Conservation (phyloP, 2,888 invertebrate species). For the Andrena flavipes region DNA sequence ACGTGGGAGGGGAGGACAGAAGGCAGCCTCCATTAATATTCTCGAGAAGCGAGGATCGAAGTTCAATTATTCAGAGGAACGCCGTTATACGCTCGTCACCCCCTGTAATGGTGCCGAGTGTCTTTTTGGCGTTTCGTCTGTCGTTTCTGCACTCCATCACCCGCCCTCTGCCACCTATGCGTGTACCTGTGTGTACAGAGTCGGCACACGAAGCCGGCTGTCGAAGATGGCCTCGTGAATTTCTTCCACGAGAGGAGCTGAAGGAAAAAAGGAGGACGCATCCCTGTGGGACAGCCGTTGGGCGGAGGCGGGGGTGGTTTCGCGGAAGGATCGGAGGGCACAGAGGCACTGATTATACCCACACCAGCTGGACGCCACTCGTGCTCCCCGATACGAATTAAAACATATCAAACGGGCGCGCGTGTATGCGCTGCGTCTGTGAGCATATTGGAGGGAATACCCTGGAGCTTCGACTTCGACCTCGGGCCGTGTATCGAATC, state of each 20-base stretch:
- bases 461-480: slow-evolving; percentile 42
- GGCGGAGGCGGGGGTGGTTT: slow-evolving; percentile 16
- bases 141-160: slow-evolving; percentile 51
- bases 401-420: slow-evolving; percentile 70
- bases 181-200: not conserved
- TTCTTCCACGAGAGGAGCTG: slow-evolving; percentile 57
- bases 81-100: slow-evolving; percentile 79
- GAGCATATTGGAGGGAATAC: slow-evolving; percentile 53
- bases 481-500: slow-evolving; percentile 23
- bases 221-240: slow-evolving; percentile 38
- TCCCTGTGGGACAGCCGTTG: slow-evolving; percentile 54
- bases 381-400: slow-evolving; percentile 76
- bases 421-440: not conserved
- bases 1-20: slow-evolving; percentile 12
- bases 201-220: slow-evolving; percentile 1
- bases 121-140: slow-evolving; percentile 73
- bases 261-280: slow-evolving; percentile 49
- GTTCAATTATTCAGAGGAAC: slow-evolving; percentile 78
- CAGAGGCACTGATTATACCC: slow-evolving; percentile 74
- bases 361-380: slow-evolving; percentile 48
- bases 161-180: not conserved
- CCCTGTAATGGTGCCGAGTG: slow-evolving; percentile 73
- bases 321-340: slow-evolving; percentile 58
- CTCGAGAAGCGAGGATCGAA: slow-evolving; percentile 74
- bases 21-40: slow-evolving; percentile 69